A percentile compares a stretch with the other conserved stretches of the same genome.
phyloP scores from a whole-genome alignment of 2,113 vertebrate species.

The Toxotes chatareus region DNA sequence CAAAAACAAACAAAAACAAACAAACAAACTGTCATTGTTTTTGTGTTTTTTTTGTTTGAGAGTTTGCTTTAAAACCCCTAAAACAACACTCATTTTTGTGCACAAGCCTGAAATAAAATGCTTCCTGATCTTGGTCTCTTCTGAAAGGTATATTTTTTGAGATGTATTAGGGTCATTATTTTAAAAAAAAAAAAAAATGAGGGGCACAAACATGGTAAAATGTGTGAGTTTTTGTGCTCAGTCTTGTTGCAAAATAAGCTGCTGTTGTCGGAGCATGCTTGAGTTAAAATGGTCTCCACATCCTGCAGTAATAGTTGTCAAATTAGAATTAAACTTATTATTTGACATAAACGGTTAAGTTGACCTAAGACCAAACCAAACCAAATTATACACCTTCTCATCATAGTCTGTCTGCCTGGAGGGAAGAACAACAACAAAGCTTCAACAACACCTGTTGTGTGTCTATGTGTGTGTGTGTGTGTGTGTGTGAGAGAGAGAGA shows the following conservation, averaged over 20 bases:
- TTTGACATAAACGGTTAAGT: not conserved
- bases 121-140: not conserved
- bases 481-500: constrained; percentile 21
- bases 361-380: not conserved
- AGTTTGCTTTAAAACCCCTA: not conserved
- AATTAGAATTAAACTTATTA: not conserved
- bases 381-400: constrained; percentile 52
- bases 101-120: not conserved
- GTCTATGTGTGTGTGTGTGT: not conserved
- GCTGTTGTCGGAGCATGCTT: not conserved
- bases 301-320: not conserved
- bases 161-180: not conserved
- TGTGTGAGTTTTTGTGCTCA: no score
- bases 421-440: constrained; percentile 30
- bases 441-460: constrained; percentile 50
- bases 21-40: not conserved
- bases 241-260: no score
- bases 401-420: constrained; percentile 37
- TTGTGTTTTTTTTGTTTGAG: not conserved
- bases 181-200: not conserved
- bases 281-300: not conserved
- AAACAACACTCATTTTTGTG: not conserved
- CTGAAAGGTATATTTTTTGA: not conserved
- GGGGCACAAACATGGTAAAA: no score
- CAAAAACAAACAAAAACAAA: no score